These are phyloP conservation scores for Phlogophora meticulosa DNA, from an alignment of 2,888 invertebrate genomes.

Conservation along the genomic window DNA sequence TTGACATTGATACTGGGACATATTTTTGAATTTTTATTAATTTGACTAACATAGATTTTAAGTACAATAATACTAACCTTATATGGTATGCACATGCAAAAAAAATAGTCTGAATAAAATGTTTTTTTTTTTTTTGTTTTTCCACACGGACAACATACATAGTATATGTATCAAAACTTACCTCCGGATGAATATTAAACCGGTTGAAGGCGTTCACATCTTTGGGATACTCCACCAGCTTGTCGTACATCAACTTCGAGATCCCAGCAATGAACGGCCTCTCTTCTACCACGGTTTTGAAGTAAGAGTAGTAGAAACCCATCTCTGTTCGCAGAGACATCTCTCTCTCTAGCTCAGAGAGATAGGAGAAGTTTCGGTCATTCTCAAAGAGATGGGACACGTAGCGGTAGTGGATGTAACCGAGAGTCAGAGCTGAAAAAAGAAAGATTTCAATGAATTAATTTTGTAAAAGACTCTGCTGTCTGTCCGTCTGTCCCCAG, in stretches of 20 bases:
- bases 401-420: constrained; percentile 92
- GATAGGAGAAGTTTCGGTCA: constrained; percentile 95
- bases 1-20: too few species aligned
- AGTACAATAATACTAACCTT: too few species aligned
- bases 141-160: too few species aligned
- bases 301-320: constrained; percentile 97
- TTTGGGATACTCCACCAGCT: constrained; percentile 95
- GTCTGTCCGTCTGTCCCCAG: too few species aligned
- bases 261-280: constrained; percentile 92
- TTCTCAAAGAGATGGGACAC: constrained; percentile 95
- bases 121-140: too few species aligned
- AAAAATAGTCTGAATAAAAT: too few species aligned
- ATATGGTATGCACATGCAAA: too few species aligned
- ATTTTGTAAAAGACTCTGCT: too few species aligned
- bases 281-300: constrained; percentile 95
- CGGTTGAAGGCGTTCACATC: constrained; percentile 95
- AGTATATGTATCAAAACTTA: too few species aligned
- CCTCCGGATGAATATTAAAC: constrained; percentile 97
- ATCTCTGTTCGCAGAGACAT: constrained; percentile 96
- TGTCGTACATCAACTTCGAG: constrained; percentile 92
- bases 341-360: constrained; percentile 96
- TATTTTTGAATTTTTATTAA: too few species aligned
- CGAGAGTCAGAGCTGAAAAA: constrained; percentile 91
- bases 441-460: neutral
- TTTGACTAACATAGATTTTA: too few species aligned